Evolutionary conservation across 2,113 vertebrate species (phyloP).

Genomic region (Epinephelus moara): DNA sequence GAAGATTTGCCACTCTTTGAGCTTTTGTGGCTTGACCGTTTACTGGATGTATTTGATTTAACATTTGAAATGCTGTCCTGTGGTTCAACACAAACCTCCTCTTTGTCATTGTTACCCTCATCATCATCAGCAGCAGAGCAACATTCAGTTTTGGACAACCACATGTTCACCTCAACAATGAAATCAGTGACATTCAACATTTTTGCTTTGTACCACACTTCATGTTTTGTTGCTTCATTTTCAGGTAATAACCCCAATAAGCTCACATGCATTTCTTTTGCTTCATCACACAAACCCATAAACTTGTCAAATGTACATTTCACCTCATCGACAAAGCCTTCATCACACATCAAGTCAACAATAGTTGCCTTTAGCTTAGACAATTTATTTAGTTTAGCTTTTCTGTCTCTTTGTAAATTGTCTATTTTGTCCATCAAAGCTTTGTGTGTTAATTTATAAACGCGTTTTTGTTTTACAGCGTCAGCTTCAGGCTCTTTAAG

Average conservation of each 20-base stretch:
- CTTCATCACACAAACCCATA: background rate
- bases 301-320: background rate
- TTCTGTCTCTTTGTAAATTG: background rate
- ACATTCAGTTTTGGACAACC: background rate
- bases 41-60: background rate
- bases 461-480: too few species aligned
- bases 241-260: background rate
- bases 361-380: background rate
- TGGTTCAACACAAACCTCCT: background rate
- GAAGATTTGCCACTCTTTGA: too few species aligned
- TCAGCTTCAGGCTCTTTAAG: too few species aligned
- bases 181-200: background rate
- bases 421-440: background rate
- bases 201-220: background rate
- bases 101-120: too few species aligned
- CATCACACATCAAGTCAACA: background rate
- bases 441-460: background rate
- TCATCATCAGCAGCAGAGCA: too few species aligned
- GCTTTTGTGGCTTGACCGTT: too few species aligned
- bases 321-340: background rate
- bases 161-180: background rate
- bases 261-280: background rate
- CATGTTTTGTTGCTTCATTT: background rate
- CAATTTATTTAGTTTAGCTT: background rate
- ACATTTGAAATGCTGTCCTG: background rate